Evolutionary conservation across 2,113 vertebrate species (phyloP).

Genomic region (Tyrannus savana): DNA sequence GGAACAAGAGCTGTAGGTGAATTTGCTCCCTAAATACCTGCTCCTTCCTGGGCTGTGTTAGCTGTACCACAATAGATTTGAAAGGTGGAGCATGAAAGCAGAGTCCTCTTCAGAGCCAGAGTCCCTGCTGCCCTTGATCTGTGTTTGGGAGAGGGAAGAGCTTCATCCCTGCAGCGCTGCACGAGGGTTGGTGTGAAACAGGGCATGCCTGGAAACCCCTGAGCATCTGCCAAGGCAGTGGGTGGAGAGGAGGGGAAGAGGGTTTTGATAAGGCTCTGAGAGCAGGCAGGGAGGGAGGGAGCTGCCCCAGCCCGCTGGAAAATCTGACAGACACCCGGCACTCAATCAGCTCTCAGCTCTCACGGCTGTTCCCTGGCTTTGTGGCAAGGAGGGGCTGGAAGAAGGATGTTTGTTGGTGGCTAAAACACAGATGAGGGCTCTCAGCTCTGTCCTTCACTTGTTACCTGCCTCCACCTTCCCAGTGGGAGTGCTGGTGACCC

Average conservation of each 20-base stretch:
- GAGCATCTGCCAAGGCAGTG: neutral
- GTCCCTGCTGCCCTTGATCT: neutral
- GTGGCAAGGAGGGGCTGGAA: neutral
- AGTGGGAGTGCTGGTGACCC: neutral
- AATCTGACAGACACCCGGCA: neutral
- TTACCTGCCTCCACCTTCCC: neutral
- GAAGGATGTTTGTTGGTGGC: neutral
- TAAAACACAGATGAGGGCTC: neutral
- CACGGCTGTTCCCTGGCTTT: neutral
- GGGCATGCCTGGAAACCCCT: neutral
- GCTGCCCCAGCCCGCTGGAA: neutral
- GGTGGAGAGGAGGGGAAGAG: neutral
- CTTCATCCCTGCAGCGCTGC: neutral
- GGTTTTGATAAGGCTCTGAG: neutral
- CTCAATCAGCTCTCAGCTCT: neutral
- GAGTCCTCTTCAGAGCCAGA: neutral
- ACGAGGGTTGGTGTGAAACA: neutral
- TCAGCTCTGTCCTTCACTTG: neutral
- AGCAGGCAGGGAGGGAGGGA: neutral
- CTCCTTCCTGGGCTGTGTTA: neutral
- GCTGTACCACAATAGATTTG: accelerated
- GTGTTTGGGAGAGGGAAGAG: neutral
- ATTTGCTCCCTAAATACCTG: neutral
- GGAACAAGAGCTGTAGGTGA: neutral
- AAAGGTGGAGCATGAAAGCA: neutral